Base-by-base conservation (phyloP, 2,113 vertebrate genomes). In the Pelvicachromis taeniatus region DNA sequence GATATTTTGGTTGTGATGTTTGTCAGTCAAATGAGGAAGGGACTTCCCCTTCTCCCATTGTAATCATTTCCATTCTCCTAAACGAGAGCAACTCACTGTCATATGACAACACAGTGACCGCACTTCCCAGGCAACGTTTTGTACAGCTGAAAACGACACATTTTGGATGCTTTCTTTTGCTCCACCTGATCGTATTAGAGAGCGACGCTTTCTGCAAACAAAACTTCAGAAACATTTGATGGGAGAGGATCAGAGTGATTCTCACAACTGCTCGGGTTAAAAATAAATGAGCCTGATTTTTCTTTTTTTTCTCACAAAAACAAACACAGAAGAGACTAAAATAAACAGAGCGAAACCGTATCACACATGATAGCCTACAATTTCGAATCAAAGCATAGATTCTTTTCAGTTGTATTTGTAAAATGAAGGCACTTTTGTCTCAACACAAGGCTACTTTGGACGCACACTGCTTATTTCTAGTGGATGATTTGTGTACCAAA, bases 401-500 rank as follows among this genome's bases (percentile, higher is more conserved):
- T 87, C 82, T 88, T 88, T 54, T 83, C 4, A 12, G 42, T 77
- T 89, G 83, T 65, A 87, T 88, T 92, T 91, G 82, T 78, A 80
- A 85, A 89, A 88, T 68, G 87, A 58, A 82, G 40, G 23, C 65
- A 85, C 16, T 89, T 81, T 78, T 58, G 52, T 83, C 73, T 70
- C 63, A 91, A 88, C 73, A 89, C 73, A 45, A 40, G 50, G 80
- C 86, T 73, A 16, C 87, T 85, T 68, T 87, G 84, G 73, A 87
- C 3, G 83, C 75, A 87, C 80, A 85, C 84, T 89, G 88, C 81
- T 92, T 89, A 91, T 93, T 92, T 93, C 61, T 63, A 56, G 73
- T 21, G 83, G 88, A 87, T 92, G 91, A 93, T 93, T 95, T 93
- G 88, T 92, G 88, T 53, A 79, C 87, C 77, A 54, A 82, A 88